A percentile compares a stretch with the other conserved stretches of the same genome.
Conservation (phyloP, 1,140 invertebrate species). For the Mactra quadrangularis region DNA sequence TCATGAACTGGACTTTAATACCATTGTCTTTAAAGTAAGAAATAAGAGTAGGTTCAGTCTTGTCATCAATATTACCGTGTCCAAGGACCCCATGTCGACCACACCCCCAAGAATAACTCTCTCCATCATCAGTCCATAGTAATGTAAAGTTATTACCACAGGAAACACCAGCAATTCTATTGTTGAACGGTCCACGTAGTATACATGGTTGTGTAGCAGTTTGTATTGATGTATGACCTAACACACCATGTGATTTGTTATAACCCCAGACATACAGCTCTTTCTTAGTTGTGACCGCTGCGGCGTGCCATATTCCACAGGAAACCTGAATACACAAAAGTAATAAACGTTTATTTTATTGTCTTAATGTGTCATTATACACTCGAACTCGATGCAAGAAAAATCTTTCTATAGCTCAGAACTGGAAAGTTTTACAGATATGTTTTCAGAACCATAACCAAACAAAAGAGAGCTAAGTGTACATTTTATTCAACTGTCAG, state of each 20-base stretch:
- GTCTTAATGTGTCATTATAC: too few species aligned
- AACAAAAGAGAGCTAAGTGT: too few species aligned
- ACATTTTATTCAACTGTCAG: too few species aligned
- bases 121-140: slow-evolving; percentile 64
- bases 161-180: slow-evolving; percentile 57
- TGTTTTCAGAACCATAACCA: too few species aligned
- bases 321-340: slow-evolving; percentile 71
- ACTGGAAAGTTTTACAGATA: too few species aligned
- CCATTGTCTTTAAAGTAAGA: slow-evolving; percentile 32
- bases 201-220: not conserved
- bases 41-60: slow-evolving; percentile 43
- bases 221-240: slow-evolving; percentile 6
- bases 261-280: slow-evolving; percentile 67
- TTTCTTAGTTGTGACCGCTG: slow-evolving; percentile 52
- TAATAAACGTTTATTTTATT: too few species aligned
- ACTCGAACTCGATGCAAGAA: too few species aligned
- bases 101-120: slow-evolving; percentile 67
- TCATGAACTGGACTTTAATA: slow-evolving; percentile 37
- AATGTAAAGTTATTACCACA: slow-evolving; percentile 71
- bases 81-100: slow-evolving; percentile 71
- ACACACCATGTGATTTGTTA: slow-evolving; percentile 62
- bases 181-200: slow-evolving; percentile 10
- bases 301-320: slow-evolving; percentile 70
- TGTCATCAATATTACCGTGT: slow-evolving; percentile 60
- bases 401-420: too few species aligned